A percentile compares a stretch with the other conserved stretches of the same genome.
phyloP scores from a whole-genome alignment of 2,888 invertebrate species.

The Polymixis flavicincta region DNA sequence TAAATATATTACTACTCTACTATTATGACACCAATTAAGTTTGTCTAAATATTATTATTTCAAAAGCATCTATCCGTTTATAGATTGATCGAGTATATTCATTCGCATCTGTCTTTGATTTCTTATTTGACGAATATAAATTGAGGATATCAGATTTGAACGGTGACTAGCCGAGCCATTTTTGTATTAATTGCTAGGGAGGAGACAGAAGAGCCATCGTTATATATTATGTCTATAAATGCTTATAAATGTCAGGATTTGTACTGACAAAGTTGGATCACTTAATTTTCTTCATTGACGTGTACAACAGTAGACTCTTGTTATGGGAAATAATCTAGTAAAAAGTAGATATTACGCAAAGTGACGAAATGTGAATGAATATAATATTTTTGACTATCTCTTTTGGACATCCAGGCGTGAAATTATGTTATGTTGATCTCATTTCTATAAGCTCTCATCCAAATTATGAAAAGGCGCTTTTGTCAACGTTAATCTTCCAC shows the following conservation, averaged over 20 bases:
- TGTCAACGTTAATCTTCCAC: neutral
- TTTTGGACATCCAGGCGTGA: neutral
- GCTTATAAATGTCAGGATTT: slow-evolving; percentile 39
- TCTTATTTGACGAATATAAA: slow-evolving; percentile 40
- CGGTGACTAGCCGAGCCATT: slow-evolving; percentile 31
- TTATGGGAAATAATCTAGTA: neutral
- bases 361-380: neutral
- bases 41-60: neutral
- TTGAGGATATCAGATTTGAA: slow-evolving; percentile 26
- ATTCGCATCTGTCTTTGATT: slow-evolving; percentile 35
- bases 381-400: neutral
- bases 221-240: slow-evolving; percentile 44
- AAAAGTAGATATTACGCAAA: no score
- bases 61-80: neutral
- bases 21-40: neutral
- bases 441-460: neutral
- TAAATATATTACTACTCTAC: no score
- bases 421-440: neutral
- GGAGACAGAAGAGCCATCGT: slow-evolving; percentile 26
- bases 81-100: slow-evolving; percentile 18
- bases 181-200: slow-evolving; percentile 45
- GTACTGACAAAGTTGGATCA: slow-evolving; percentile 29
- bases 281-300: slow-evolving; percentile 23
- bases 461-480: neutral
- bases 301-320: neutral